Percentiles rank a stretch among this genome's conserved stretches.
Evolutionary conservation across 2,113 vertebrate species (phyloP).

Genomic region (Arothron firmamentum): DNA sequence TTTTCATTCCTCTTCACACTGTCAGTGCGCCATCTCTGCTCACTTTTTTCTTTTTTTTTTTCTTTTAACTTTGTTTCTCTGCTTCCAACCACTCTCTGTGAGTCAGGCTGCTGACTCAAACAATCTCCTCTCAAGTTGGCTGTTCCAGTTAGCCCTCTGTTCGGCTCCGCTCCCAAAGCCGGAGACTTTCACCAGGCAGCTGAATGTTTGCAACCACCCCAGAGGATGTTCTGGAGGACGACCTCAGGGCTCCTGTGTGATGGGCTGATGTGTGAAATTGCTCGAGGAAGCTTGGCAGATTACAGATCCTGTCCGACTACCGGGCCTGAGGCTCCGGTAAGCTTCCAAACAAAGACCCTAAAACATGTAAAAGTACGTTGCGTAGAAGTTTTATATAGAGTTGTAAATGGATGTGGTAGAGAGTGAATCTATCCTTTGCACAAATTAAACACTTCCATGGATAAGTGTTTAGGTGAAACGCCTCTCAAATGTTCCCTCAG

Average conservation of each 20-base stretch:
- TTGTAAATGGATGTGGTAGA: too few relatives aligned
- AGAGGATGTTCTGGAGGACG: background rate
- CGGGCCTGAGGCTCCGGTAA: too few relatives aligned
- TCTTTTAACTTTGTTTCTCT: constrained; percentile 2
- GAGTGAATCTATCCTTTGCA: too few relatives aligned
- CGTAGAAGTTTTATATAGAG: too few relatives aligned
- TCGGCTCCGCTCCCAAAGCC: constrained; percentile 5
- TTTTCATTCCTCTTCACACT: background rate
- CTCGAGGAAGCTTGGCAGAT: too few relatives aligned
- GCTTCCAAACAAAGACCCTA: too few relatives aligned
- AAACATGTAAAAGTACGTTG: too few relatives aligned
- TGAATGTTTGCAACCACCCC: constrained; percentile 18
- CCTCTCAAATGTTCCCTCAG: constrained; percentile 32
- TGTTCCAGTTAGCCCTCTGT: constrained; percentile 8
- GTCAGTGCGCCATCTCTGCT: background rate
- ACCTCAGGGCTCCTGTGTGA: too few relatives aligned
- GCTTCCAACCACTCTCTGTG: background rate
- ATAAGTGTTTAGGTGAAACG: constrained; percentile 31
- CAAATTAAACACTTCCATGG: too few relatives aligned
- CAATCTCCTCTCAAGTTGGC: constrained; percentile 1
- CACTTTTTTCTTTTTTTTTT: background rate
- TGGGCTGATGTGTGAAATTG: too few relatives aligned
- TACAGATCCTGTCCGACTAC: too few relatives aligned
- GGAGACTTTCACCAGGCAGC: constrained; percentile 12
- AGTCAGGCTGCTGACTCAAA: constrained; percentile 24